Conservation (phyloP, 2,888 invertebrate species). For the Lepidonotus clava region DNA sequence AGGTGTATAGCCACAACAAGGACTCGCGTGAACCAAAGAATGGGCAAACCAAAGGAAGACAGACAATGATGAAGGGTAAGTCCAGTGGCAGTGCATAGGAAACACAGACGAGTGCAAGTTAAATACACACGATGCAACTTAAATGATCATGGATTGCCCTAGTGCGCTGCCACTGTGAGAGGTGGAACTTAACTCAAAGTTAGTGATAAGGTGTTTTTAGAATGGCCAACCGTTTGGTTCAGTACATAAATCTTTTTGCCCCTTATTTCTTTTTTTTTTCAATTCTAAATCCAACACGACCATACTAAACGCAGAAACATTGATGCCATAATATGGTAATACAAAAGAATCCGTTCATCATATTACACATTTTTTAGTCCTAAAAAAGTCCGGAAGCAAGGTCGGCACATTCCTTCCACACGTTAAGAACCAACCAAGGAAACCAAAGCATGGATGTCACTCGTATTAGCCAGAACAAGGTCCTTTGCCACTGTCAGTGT, state of each 20-base stretch:
- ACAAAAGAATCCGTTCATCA: too few relatives aligned
- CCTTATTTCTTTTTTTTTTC: too few relatives aligned
- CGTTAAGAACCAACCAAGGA: background rate
- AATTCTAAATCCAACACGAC: too few relatives aligned
- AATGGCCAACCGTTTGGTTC: too few relatives aligned
- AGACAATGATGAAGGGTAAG: background rate
- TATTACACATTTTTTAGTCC: too few relatives aligned
- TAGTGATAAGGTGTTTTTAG: background rate
- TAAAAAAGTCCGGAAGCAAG: too few relatives aligned
- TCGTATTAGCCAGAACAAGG: background rate
- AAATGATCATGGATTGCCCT: too few relatives aligned
- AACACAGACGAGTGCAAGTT: background rate
- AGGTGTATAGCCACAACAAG: background rate
- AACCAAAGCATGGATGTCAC: background rate
- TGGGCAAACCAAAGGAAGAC: too few relatives aligned
- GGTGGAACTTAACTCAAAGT: background rate
- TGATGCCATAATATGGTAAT: too few relatives aligned
- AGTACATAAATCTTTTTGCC: too few relatives aligned
- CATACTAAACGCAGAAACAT: too few relatives aligned
- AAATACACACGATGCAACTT: background rate
- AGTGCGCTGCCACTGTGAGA: slow-evolving; percentile 10
- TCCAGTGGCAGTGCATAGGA: background rate
- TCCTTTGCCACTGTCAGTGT: background rate
- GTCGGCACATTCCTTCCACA: background rate
- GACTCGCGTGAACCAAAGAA: too few relatives aligned